These are phyloP conservation scores for Salarias fasciatus DNA, from an alignment of 2,797 vertebrate genomes.

Conservation along the genomic window DNA sequence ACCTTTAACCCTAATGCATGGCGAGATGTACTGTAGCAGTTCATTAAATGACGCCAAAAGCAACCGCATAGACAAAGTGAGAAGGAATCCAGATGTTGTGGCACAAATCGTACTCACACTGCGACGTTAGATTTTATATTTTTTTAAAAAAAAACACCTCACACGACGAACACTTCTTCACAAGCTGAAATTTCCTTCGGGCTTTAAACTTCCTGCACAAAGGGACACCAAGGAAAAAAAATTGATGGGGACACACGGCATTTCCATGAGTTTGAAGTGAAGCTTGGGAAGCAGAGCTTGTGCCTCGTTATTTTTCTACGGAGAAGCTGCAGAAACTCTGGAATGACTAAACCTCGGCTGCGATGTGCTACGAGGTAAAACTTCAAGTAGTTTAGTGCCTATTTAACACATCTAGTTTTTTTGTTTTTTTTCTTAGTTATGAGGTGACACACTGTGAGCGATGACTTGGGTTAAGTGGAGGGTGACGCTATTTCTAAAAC, in stretches of 20 bases:
- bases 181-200: conserved; percentile 2
- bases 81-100: conserved; percentile 1
- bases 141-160: conserved; percentile 23
- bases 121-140: conserved; percentile 30
- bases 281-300: neutral
- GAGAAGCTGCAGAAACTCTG: conserved; percentile 6
- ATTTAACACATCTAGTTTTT: conserved; percentile 8
- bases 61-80: conserved; percentile 6
- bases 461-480: conserved; percentile 12
- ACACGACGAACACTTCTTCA: conserved; percentile 2
- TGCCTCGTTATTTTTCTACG: neutral
- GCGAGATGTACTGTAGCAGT: conserved; percentile 2
- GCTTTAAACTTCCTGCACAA: conserved; percentile 11
- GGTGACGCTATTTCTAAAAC: conserved; percentile 31
- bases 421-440: conserved; percentile 5
- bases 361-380: conserved; percentile 18
- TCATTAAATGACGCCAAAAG: neutral
- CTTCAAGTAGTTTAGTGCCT: conserved; percentile 27
- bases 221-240: neutral
- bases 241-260: conserved; percentile 4
- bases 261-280: conserved; percentile 1
- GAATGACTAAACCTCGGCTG: conserved; percentile 18
- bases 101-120: conserved; percentile 14
- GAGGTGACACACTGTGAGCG: conserved; percentile 37
- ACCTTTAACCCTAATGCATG: conserved; percentile 1